Conservation (phyloP, 1,140 invertebrate species). For the Centruroides vittatus region DNA sequence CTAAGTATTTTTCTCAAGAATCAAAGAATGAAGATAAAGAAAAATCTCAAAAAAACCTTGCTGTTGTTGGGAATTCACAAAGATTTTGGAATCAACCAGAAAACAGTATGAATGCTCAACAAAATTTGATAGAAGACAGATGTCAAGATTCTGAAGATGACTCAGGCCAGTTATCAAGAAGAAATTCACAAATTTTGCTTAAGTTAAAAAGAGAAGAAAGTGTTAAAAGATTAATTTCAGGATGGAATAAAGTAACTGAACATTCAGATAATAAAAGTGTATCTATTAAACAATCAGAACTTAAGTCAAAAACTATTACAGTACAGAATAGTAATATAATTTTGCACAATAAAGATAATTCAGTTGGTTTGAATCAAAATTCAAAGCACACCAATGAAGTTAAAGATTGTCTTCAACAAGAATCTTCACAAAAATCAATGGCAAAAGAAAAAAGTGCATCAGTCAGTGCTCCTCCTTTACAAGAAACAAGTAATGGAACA, state of each 20-base stretch:
- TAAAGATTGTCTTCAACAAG: background rate
- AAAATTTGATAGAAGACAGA: background rate
- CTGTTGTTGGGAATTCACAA: no score
- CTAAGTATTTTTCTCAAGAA: no score
- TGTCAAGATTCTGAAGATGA: background rate
- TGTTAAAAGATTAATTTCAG: constrained; percentile 16
- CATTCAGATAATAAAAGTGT: background rate
- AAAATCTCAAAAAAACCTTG: no score
- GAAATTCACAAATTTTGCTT: constrained; percentile 10
- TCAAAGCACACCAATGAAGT: background rate
- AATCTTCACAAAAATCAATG: no score
- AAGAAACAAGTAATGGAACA: no score
- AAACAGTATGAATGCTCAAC: background rate
- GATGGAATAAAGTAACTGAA: constrained; percentile 14
- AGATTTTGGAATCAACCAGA: no score
- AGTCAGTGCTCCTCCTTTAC: no score
- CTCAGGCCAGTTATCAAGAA: background rate
- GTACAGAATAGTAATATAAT: background rate
- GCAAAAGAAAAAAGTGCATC: no score
- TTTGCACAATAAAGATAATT: background rate
- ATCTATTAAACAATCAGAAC: no score
- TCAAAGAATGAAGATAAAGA: no score
- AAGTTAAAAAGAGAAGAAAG: constrained; percentile 15
- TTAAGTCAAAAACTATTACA: background rate
- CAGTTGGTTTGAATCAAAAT: background rate